A percentile compares a stretch with the other conserved stretches of the same genome.
phyloP scores from a whole-genome alignment of 2,113 vertebrate genomes.

The Rafetus swinhoei region DNA sequence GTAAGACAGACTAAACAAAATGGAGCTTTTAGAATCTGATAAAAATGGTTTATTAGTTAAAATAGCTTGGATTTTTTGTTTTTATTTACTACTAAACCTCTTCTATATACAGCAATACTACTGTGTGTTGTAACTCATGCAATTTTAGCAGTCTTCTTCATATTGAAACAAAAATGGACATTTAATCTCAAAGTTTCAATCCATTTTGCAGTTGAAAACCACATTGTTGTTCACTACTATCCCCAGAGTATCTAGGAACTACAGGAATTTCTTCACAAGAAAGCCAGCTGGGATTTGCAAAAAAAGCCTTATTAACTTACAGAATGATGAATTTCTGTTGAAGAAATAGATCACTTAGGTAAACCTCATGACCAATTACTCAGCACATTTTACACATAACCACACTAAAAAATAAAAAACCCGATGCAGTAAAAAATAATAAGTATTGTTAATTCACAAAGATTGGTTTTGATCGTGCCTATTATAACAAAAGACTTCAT shows the following conservation, averaged over 20 bases:
- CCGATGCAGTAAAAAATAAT: constrained; percentile 18
- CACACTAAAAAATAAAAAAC: not conserved
- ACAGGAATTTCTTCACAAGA: not conserved
- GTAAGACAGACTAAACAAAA: accelerated
- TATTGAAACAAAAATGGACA: not conserved
- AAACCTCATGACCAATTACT: not conserved
- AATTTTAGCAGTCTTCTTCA: not conserved
- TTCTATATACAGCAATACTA: not conserved
- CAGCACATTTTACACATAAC: constrained; percentile 20
- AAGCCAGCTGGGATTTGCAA: not conserved
- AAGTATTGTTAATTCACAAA: constrained; percentile 32
- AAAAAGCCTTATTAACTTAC: not conserved
- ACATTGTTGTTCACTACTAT: not conserved
- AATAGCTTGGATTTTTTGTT: not conserved
- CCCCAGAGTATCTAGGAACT: not conserved
- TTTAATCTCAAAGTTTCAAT: not conserved
- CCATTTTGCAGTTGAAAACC: not conserved
- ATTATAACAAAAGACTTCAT: constrained; percentile 41
- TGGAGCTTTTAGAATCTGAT: not conserved
- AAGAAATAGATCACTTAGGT: not conserved
- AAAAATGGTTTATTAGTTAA: not conserved
- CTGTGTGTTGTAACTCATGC: not conserved
- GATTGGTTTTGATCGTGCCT: constrained; percentile 23
- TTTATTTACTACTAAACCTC: not conserved
- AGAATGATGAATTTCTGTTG: not conserved